phyloP scores from a whole-genome alignment of 2,797 vertebrate genomes.

The Pantherophis vulpinus region DNA sequence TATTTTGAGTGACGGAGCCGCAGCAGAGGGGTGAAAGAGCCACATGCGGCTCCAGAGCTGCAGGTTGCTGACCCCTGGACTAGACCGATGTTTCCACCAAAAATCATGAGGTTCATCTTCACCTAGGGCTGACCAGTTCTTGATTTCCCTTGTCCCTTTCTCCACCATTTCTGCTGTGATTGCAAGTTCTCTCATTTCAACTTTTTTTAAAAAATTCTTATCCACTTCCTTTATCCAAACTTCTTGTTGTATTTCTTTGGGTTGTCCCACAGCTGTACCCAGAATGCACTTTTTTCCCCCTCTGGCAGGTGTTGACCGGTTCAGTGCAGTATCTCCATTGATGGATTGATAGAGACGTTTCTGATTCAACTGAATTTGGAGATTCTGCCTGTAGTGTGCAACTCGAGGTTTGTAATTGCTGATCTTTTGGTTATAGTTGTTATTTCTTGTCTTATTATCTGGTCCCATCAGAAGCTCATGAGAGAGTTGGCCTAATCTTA shows the following conservation, averaged over 20 bases:
- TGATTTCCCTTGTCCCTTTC: not conserved
- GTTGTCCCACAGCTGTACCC: not conserved
- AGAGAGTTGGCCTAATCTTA: not conserved
- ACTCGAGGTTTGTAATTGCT: not conserved
- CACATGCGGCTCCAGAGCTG: too few relatives aligned
- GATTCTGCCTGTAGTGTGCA: not conserved
- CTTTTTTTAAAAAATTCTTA: not conserved
- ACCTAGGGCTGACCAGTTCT: not conserved
- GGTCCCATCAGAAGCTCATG: not conserved
- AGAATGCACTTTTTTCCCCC: not conserved
- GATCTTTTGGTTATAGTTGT: not conserved
- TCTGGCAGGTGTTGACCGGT: not conserved
- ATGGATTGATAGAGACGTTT: not conserved
- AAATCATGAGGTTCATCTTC: not conserved
- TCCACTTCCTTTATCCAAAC: not conserved
- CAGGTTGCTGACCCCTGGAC: not conserved
- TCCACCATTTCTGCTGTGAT: not conserved
- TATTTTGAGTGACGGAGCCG: too few relatives aligned
- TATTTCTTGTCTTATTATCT: not conserved
- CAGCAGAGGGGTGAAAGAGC: too few relatives aligned
- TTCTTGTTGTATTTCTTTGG: not conserved
- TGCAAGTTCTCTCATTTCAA: not conserved
- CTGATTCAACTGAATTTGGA: not conserved
- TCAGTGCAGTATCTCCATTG: not conserved
- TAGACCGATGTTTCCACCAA: not conserved